Base-by-base conservation (phyloP, 2,888 invertebrate genomes). In the Mongoloraphidia duomilia region DNA sequence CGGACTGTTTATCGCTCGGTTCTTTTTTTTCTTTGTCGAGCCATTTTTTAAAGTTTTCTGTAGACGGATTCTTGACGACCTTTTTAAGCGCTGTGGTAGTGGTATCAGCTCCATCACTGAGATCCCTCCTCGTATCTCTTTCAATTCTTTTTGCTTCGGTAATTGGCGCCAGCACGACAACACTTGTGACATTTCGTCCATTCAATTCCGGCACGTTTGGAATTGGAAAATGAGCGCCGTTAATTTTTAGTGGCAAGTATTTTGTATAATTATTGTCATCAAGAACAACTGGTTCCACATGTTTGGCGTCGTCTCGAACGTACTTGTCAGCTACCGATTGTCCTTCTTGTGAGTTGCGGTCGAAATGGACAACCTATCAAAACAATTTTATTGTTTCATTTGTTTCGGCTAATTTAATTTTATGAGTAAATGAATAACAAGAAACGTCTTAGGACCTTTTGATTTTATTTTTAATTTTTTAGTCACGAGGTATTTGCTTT, bases 151-250 rank as follows among this genome's bases (percentile, higher is more conserved):
- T 62, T 57, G 73, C 73, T 41, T 66, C 69, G 47, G 57, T 60
- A 2, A 89, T 84, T 0, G 89, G 89, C 3, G 89, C 89, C 53
- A 90, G 65, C 2, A 89, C 87, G 1, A 90, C 89, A 2, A 90
- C 88, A 60, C 88, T 88, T 9, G 85, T 80, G n/a, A 90, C 80
- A 62, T 76, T 80, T 60, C 82, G 81, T 44, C 84, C 86, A 59
- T 75, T 76, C 26, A 90, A 65, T 60, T 81, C 79, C n/a, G 79
- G 77, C 26, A 79, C 80, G 60, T 87, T 84, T 4, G 89, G 89
- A 46, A 89, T 75, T 4, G 90, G 89, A 61, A 90, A 90, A 57
- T 87, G 83, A 34, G 85, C 80, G 1, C 89, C 89, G 58, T 82
- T 86, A 34, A 89, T 84, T 75, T 88, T 88, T 44, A 90, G 68